Evolutionary conservation across 1,140 invertebrate species (phyloP).

Genomic region (Gyrodactylus salaris): DNA sequence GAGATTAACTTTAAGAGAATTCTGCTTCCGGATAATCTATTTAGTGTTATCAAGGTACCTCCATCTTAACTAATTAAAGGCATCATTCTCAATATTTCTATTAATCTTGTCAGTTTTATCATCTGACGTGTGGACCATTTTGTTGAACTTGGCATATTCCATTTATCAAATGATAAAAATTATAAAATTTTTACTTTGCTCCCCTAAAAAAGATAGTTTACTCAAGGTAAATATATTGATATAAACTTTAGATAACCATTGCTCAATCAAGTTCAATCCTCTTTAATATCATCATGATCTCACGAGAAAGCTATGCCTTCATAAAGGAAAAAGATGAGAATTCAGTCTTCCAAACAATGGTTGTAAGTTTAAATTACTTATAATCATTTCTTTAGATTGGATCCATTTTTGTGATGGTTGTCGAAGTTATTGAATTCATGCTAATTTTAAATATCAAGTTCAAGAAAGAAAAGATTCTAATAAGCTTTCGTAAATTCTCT

Average conservation of each 20-base stretch:
- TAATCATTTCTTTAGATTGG: neutral
- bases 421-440: neutral
- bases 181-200: neutral
- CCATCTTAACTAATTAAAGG: no score
- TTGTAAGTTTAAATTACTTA: neutral
- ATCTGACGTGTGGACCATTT: neutral
- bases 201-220: neutral
- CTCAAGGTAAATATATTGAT: neutral
- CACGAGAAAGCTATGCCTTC: neutral
- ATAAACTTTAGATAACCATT: neutral
- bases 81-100: neutral
- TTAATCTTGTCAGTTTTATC: neutral
- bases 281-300: neutral
- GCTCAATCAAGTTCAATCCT: neutral
- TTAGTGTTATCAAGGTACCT: neutral
- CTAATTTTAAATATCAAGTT: neutral
- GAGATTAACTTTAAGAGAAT: neutral
- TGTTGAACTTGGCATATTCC: neutral
- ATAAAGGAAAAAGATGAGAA: neutral
- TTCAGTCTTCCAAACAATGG: neutral
- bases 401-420: neutral
- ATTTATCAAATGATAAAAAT: neutral
- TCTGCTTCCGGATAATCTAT: neutral
- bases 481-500: neutral
- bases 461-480: neutral